Base-by-base conservation (phyloP, 1,140 invertebrate genomes). In the Lordiphosa stackelbergi region DNA sequence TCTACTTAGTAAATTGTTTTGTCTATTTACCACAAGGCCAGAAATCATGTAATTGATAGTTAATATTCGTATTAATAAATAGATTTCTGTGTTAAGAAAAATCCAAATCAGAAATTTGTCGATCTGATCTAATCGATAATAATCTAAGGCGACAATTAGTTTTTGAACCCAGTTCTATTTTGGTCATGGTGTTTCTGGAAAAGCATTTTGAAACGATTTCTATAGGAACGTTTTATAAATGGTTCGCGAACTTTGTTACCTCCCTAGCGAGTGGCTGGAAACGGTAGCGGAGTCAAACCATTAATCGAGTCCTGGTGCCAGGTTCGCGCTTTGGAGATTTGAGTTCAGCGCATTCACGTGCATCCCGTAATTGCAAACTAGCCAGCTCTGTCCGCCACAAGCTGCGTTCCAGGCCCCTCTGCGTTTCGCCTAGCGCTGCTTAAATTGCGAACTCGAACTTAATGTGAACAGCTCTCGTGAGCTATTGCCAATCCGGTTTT, bases 401-500 rank as follows among this genome's bases (percentile, higher is more conserved):
- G 11, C 28, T 31, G 28, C 28, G 28, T 31, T 31, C 7, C 28
- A 31, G 7, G 28, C 28, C 28, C 28, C 28, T 31, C 28, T 38
- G 7, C 57, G 36, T 16, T 41, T 66, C 52, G 69, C 45, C 69
- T 63, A 40, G 45, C 63, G 43, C 51, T 79, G 74, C 51, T 73
- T 68, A 66, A 70, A 69, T 65, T 74, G 63, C 74, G 58, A 81
- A 69, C 75, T 66, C 61, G 68, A 79, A 68, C 70, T 81, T 70
- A 65, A 61, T 68, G 64, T 65, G 54, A 66, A 58, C 48, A 59
- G 54, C 55, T 53, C 37, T 66, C 42, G 55, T 69, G 65, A 69
- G 66, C 65, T 69, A 83, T 83, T 75, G 63, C 49, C 68, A 81
- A 81, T 77, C 72, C 75, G 77, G 75, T 83, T 81, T 81, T 41